Percentiles rank a stretch among this genome's conserved stretches.
These are phyloP conservation scores for Sapayoa aenigma DNA, from an alignment of 2,113 vertebrate species.

Conservation along the genomic window DNA sequence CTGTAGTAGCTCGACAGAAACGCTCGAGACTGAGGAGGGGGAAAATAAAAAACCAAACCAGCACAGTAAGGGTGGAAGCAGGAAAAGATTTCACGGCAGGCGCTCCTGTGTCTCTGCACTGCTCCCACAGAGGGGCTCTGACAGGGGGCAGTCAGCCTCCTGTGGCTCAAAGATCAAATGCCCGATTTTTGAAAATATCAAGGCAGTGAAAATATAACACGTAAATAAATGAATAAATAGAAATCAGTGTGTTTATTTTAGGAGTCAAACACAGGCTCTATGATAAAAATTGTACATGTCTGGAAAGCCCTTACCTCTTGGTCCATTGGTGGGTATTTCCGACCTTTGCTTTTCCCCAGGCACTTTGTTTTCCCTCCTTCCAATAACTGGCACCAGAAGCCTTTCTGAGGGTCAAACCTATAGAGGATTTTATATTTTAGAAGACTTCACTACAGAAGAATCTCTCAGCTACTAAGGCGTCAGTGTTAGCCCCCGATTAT, in stretches of 20 bases:
- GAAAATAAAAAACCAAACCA: not conserved
- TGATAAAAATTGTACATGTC: not conserved
- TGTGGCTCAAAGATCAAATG: not conserved
- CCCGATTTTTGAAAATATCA: not conserved
- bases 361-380: slow-evolving; percentile 97
- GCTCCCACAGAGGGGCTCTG: not conserved
- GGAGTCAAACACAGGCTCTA: not conserved
- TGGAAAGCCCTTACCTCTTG: slow-evolving; percentile 81
- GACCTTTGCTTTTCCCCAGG: slow-evolving; percentile 94
- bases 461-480: not conserved
- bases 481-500: not conserved
- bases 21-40: slow-evolving; percentile 79
- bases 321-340: slow-evolving; percentile 94
- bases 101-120: not conserved
- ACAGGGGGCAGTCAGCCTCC: not conserved
- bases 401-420: slow-evolving; percentile 97
- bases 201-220: not conserved
- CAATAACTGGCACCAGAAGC: slow-evolving; percentile 95
- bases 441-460: not conserved
- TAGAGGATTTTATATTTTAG: not conserved
- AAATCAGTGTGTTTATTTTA: not conserved
- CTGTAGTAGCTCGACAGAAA: slow-evolving; percentile 95
- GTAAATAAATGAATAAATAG: no score
- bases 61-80: not conserved
- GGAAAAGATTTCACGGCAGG: not conserved